Evolutionary conservation across 2,113 vertebrate species (phyloP).

Genomic region (Atrichornis clamosus): DNA sequence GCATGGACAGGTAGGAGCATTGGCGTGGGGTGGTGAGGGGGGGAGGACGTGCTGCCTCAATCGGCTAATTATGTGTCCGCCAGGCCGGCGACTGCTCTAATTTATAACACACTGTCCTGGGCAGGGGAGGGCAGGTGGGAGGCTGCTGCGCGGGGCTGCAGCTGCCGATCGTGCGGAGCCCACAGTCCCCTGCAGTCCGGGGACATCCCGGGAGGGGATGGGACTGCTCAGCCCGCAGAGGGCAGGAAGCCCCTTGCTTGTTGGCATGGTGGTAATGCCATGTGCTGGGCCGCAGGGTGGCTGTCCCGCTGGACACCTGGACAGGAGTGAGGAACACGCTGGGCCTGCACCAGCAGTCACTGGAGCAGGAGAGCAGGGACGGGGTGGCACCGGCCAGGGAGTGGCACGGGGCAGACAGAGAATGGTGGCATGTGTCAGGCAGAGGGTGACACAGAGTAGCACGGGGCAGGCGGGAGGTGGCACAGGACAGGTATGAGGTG

Average conservation of each 20-base stretch:
- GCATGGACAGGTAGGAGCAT: neutral
- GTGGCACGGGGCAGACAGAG: neutral
- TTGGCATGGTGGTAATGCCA: fast-evolving
- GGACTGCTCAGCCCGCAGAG: fast-evolving
- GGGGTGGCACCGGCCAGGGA: neutral
- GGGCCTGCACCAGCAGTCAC: neutral
- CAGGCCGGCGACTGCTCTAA: neutral
- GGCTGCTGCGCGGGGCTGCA: neutral
- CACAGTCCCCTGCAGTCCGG: neutral
- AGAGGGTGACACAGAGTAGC: neutral
- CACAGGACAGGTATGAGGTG: neutral
- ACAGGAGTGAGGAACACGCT: neutral
- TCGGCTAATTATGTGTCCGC: neutral
- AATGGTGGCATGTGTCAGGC: neutral
- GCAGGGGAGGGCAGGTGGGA: neutral
- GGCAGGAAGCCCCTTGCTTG: fast-evolving
- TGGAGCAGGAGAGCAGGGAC: neutral
- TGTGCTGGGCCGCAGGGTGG: fast-evolving
- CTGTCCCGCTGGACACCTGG: neutral
- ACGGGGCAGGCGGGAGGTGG: too few species aligned
- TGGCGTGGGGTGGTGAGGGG: fast-evolving
- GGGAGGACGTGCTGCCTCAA: neutral
- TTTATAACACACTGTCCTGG: neutral
- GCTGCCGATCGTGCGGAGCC: neutral
- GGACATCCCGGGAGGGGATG: fast-evolving